These are phyloP conservation scores for Neodiprion pinetum DNA, from an alignment of 1,140 invertebrate species.

Conservation along the genomic window DNA sequence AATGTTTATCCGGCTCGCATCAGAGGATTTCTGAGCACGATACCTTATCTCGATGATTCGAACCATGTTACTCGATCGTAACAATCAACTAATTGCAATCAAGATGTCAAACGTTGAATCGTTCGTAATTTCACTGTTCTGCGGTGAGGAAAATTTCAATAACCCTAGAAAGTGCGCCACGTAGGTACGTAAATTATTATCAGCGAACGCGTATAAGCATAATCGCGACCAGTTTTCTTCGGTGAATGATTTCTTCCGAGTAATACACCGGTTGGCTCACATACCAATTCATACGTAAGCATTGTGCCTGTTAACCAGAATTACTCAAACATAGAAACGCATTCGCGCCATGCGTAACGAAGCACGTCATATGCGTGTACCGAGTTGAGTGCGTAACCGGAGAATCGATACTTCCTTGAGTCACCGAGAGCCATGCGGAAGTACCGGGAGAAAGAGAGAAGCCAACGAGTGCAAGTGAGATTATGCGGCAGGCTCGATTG, in stretches of 20 bases:
- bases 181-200: background rate
- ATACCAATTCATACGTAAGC: too few relatives aligned
- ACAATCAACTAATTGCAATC: too few relatives aligned
- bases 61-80: too few relatives aligned
- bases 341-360: background rate
- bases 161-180: background rate
- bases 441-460: background rate
- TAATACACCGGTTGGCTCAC: background rate
- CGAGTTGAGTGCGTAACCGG: background rate
- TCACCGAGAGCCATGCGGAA: background rate
- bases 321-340: background rate
- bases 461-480: too few relatives aligned
- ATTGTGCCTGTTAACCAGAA: too few relatives aligned
- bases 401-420: conserved; percentile 2
- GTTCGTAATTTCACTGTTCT: too few relatives aligned
- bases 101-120: too few relatives aligned
- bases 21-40: too few relatives aligned
- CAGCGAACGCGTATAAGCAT: background rate
- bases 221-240: background rate
- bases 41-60: too few relatives aligned
- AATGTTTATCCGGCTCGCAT: too few relatives aligned
- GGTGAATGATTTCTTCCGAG: background rate
- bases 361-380: background rate
- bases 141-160: too few relatives aligned
- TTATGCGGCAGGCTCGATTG: too few relatives aligned